Evolutionary conservation across 2,888 invertebrate species (phyloP).

Genomic region (Pachymerium ferrugineum): DNA sequence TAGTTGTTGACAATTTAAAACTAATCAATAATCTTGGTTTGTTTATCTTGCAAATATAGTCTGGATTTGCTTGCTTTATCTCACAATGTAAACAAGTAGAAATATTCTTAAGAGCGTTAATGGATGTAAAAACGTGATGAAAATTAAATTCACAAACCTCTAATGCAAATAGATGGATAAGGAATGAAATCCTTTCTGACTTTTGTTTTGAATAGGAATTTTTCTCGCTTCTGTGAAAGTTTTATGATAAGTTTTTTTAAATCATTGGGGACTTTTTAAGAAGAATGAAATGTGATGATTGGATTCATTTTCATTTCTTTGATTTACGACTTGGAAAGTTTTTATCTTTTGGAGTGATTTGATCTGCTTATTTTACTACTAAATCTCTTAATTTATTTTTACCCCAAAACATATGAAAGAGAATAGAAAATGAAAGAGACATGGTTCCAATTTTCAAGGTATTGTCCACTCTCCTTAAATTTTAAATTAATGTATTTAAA

Average conservation of each 20-base stretch:
- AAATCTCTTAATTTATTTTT: neutral
- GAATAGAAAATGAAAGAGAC: neutral
- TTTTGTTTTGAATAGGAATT: constrained; percentile 2
- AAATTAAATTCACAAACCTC: too few relatives aligned
- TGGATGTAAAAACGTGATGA: too few relatives aligned
- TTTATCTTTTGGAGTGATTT: neutral
- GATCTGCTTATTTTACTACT: neutral
- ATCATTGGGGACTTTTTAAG: neutral
- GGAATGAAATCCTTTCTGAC: neutral
- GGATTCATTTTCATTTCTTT: constrained; percentile 10
- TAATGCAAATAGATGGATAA: too few relatives aligned
- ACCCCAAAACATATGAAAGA: neutral
- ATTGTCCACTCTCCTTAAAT: too few relatives aligned
- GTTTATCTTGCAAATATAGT: too few relatives aligned
- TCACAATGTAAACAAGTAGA: too few relatives aligned
- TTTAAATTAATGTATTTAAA: too few relatives aligned
- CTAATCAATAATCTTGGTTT: too few relatives aligned
- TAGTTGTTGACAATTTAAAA: too few relatives aligned
- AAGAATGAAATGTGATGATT: constrained; percentile 16
- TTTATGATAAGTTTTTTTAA: constrained; percentile 15
- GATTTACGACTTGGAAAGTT: constrained; percentile 2
- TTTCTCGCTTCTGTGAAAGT: neutral
- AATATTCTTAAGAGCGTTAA: too few relatives aligned
- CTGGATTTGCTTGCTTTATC: too few relatives aligned
- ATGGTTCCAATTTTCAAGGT: too few relatives aligned